A percentile compares a stretch with the other conserved stretches of the same genome.
Evolutionary conservation across 2,113 vertebrate genomes (phyloP).

Genomic region (Carettochelys insculpta): DNA sequence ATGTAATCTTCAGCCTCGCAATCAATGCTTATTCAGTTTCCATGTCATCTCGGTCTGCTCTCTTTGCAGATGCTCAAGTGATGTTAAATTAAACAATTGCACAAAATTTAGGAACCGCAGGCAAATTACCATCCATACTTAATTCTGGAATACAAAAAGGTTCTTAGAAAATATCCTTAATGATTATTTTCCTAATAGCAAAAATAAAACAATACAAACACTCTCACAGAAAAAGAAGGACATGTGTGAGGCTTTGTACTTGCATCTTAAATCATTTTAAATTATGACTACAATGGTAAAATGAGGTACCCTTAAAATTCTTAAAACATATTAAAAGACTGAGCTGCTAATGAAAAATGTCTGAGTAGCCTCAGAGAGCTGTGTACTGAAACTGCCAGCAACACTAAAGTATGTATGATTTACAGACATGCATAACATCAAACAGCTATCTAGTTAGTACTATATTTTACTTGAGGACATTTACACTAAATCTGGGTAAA

Average conservation of each 20-base stretch:
- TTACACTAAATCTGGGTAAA: constrained; percentile 51
- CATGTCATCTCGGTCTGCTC: constrained; percentile 68
- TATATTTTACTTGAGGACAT: constrained; percentile 37
- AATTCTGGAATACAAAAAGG: constrained; percentile 73
- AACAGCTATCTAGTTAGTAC: constrained; percentile 51
- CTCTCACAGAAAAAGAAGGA: constrained; percentile 51
- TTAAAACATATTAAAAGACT: constrained; percentile 31
- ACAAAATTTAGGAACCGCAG: constrained; percentile 70
- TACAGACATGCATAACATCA: constrained; percentile 56
- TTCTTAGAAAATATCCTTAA: constrained; percentile 70
- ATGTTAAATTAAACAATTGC: constrained; percentile 79
- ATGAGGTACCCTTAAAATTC: constrained; percentile 38
- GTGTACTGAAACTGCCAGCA: neutral
- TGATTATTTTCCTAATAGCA: constrained; percentile 67
- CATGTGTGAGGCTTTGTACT: constrained; percentile 49
- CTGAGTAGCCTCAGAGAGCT: constrained; percentile 30
- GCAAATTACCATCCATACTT: constrained; percentile 75
- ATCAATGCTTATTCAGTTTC: constrained; percentile 81
- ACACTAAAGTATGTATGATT: constrained; percentile 34
- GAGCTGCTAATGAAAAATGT: constrained; percentile 56
- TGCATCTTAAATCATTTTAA: constrained; percentile 63
- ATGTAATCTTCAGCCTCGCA: constrained; percentile 76
- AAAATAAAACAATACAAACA: constrained; percentile 65
- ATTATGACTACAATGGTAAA: constrained; percentile 59
- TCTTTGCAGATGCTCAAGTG: constrained; percentile 76